A percentile compares a stretch with the other conserved stretches of the same genome.
Evolutionary conservation across 1,140 invertebrate genomes (phyloP).

Genomic region (Brachionus rotundiformis): DNA sequence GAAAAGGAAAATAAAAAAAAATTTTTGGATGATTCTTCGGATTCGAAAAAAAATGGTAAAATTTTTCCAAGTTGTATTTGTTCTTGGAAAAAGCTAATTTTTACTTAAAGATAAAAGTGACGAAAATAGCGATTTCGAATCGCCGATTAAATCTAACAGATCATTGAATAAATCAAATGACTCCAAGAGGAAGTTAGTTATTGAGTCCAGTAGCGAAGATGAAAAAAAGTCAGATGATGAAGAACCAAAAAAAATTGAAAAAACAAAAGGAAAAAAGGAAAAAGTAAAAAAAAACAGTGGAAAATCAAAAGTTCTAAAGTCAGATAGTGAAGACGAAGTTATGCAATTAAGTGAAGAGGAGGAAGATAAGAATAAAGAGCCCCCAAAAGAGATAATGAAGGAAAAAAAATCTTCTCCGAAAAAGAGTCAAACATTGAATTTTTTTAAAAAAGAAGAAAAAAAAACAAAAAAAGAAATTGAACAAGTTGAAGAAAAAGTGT

Average conservation of each 20-base stretch:
- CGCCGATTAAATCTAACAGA: neutral
- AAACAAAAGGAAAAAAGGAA: neutral
- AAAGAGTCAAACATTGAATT: slow-evolving; percentile 17
- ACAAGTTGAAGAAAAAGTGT: neutral
- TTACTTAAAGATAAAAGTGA: neutral
- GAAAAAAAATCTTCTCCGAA: neutral
- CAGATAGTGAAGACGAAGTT: slow-evolving; percentile 18
- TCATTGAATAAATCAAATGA: slow-evolving; percentile 12
- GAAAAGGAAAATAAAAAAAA: slow-evolving; percentile 45
- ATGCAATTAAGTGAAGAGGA: slow-evolving; percentile 40
- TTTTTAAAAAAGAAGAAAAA: slow-evolving; percentile 29
- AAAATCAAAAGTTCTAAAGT: slow-evolving; percentile 19
- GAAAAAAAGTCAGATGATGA: slow-evolving; percentile 26
- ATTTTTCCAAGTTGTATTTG: neutral
- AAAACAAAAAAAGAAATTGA: neutral
- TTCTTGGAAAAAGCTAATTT: neutral
- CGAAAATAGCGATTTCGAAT: slow-evolving; percentile 17
- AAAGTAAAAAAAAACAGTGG: neutral
- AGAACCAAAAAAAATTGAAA: neutral
- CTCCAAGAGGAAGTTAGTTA: slow-evolving; percentile 18
- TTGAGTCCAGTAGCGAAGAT: slow-evolving; percentile 32
- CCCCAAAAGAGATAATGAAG: neutral
- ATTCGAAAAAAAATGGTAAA: slow-evolving; percentile 36
- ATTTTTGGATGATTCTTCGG: neutral
- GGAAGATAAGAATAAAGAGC: neutral